Percentiles rank a stretch among this genome's conserved stretches.
phyloP scores from a whole-genome alignment of 2,888 invertebrate species.

The Sympetrum striolatum region DNA sequence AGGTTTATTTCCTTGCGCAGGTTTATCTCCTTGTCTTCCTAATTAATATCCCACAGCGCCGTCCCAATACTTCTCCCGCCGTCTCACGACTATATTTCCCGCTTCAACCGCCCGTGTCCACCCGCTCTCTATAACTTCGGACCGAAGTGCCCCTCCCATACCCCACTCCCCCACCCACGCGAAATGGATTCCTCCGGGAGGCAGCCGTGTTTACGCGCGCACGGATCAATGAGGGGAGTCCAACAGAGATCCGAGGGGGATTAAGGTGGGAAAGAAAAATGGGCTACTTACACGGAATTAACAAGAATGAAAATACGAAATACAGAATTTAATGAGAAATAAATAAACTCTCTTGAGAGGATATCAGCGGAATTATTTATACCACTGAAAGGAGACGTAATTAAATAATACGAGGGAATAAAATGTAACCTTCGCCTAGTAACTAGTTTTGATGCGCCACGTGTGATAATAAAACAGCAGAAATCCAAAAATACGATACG shows the following conservation, averaged over 20 bases:
- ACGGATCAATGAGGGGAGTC: conserved; percentile 22
- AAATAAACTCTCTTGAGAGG: too few relatives aligned
- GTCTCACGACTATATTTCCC: not conserved
- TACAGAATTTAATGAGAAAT: too few relatives aligned
- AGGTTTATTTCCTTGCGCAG: too few relatives aligned
- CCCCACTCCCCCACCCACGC: not conserved
- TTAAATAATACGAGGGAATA: too few relatives aligned
- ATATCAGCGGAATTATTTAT: too few relatives aligned
- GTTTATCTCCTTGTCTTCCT: too few relatives aligned
- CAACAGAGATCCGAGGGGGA: not conserved
- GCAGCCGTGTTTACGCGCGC: not conserved
- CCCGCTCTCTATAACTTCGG: not conserved
- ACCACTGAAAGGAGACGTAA: too few relatives aligned
- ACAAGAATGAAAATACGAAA: too few relatives aligned
- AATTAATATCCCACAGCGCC: not conserved
- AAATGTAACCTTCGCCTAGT: too few relatives aligned
- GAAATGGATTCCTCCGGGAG: conserved; percentile 6
- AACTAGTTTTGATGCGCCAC: too few relatives aligned
- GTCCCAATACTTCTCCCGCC: not conserved
- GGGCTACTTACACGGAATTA: not conserved
- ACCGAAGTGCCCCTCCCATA: not conserved
- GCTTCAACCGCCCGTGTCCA: not conserved
- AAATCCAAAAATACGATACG: too few relatives aligned
- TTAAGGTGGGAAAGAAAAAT: not conserved
- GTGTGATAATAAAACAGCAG: too few relatives aligned